These are phyloP conservation scores for Macaca mulatta DNA, from an alignment of 2,113 vertebrate species.

Conservation along the genomic window DNA sequence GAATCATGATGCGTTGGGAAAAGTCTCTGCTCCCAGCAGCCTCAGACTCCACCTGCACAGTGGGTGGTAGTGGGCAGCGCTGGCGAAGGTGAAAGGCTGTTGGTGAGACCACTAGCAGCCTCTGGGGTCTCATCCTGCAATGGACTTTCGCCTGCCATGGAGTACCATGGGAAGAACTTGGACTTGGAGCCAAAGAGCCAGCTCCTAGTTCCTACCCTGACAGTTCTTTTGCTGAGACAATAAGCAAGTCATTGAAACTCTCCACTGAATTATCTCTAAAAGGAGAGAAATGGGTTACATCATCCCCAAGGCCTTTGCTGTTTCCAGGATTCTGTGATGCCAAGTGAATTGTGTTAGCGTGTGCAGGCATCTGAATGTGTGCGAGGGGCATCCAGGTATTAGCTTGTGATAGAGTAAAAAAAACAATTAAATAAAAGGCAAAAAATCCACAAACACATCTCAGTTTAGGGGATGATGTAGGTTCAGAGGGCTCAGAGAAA, in stretches of 20 bases:
- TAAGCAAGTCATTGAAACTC: neutral
- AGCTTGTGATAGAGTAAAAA: neutral
- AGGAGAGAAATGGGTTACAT: neutral
- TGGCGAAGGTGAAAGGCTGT: constrained; percentile 63
- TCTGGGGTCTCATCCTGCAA: constrained; percentile 28
- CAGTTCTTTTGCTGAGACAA: neutral
- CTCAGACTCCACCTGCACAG: constrained; percentile 78
- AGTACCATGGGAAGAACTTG: neutral
- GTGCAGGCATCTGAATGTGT: neutral
- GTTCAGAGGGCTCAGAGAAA: neutral
- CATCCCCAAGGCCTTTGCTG: neutral
- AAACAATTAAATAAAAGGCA: neutral
- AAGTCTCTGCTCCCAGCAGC: constrained; percentile 75
- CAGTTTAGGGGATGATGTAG: neutral
- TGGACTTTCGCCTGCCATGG: neutral
- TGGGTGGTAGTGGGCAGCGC: constrained; percentile 51
- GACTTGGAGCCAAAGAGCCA: neutral
- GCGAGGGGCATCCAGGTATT: neutral
- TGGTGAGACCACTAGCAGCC: constrained; percentile 58
- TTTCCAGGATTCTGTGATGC: neutral
- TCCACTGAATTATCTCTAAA: neutral
- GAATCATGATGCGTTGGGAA: constrained; percentile 75
- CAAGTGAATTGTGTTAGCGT: neutral
- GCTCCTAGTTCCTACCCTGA: neutral
- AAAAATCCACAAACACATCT: neutral